Percentiles rank a stretch among this genome's conserved stretches.
Conservation (phyloP, 2,888 invertebrate species). For the Eristalis pertinax region DNA sequence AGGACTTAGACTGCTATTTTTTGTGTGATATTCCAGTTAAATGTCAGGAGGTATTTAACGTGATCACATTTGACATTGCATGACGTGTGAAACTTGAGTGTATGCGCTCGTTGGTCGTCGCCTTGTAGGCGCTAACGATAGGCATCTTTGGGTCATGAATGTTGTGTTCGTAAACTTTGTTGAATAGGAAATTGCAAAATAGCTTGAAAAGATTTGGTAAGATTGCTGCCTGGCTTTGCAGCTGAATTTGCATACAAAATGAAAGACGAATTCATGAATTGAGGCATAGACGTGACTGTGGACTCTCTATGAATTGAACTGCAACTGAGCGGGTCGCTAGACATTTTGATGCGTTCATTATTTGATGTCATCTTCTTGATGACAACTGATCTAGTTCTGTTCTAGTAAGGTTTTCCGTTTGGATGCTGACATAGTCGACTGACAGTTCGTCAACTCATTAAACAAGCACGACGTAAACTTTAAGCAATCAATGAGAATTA, state of each 20-base stretch:
- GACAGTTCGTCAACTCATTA: too few species aligned
- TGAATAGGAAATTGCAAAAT: constrained; percentile 19
- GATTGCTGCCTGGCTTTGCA: not conserved
- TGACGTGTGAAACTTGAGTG: constrained; percentile 54
- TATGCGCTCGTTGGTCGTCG: constrained; percentile 12
- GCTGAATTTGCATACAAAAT: not conserved
- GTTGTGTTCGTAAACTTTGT: constrained; percentile 19
- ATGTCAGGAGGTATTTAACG: constrained; percentile 58
- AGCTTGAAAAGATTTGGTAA: not conserved
- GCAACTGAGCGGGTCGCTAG: not conserved
- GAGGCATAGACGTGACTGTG: not conserved
- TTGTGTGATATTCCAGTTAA: constrained; percentile 33
- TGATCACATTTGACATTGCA: constrained; percentile 68
- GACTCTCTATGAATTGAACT: not conserved
- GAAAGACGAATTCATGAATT: not conserved
- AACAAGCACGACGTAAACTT: too few species aligned
- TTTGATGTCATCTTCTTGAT: not conserved
- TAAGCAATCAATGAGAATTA: too few species aligned
- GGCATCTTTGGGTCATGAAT: constrained; percentile 30
- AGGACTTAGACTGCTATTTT: not conserved
- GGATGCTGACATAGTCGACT: too few species aligned
- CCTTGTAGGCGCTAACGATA: constrained; percentile 21
- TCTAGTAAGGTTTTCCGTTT: not conserved
- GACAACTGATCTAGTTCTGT: not conserved
- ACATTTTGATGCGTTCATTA: not conserved